Evolutionary conservation across 2,888 invertebrate species (phyloP).

Genomic region (Limulus polyphemus): DNA sequence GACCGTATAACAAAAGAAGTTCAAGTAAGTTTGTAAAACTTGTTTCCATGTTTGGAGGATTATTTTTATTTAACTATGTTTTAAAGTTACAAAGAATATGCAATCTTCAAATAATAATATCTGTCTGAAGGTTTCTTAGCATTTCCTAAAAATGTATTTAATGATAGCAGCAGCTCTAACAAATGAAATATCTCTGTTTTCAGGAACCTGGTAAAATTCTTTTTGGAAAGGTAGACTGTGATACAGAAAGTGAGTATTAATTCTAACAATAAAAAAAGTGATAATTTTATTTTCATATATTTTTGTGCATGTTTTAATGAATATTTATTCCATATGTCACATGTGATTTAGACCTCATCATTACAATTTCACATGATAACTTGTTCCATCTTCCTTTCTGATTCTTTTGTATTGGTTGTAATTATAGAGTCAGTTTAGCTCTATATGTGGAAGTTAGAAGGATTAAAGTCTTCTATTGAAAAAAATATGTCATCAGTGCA

Average conservation of each 20-base stretch:
- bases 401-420: too few species aligned
- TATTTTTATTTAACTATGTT: neutral
- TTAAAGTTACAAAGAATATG: too few species aligned
- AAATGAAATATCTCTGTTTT: conserved; percentile 15
- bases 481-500: too few species aligned
- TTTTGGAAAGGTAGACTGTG: conserved; percentile 95
- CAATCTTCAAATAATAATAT: too few species aligned
- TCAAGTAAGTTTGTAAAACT: conserved; percentile 40
- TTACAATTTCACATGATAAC: neutral
- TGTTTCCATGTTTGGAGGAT: neutral
- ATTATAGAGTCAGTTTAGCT: too few species aligned
- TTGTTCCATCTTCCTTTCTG: too few species aligned
- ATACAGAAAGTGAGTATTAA: conserved; percentile 57
- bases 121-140: too few species aligned
- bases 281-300: neutral
- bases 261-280: neutral
- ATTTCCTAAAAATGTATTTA: neutral
- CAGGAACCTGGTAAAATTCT: conserved; percentile 59
- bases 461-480: too few species aligned
- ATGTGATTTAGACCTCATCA: neutral
- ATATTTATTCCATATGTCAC: neutral
- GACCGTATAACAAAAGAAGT: conserved; percentile 61
- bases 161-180: neutral
- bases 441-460: too few species aligned
- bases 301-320: neutral